A percentile compares a stretch with the other conserved stretches of the same genome.
These are phyloP conservation scores for Herpailurus yagouaroundi DNA, from an alignment of 2,113 vertebrate species.

Conservation along the genomic window DNA sequence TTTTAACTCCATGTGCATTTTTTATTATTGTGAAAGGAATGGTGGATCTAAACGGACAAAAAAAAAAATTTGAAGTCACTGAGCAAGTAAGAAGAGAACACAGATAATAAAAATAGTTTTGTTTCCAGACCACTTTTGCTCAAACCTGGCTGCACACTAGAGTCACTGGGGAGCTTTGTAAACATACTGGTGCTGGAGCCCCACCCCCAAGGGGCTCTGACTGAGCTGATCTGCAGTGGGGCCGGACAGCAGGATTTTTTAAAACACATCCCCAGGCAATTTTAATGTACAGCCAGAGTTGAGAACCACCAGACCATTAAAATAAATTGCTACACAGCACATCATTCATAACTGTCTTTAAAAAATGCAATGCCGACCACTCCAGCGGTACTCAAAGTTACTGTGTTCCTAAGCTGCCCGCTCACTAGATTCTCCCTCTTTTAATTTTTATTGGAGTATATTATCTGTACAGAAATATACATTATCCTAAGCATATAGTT, in stretches of 20 bases:
- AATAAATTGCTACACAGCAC: slow-evolving; percentile 48
- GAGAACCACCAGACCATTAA: slow-evolving; percentile 49
- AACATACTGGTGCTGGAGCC: background rate
- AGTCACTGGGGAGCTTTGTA: background rate
- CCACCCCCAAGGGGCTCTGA: background rate
- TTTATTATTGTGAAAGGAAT: slow-evolving; percentile 33
- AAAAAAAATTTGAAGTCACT: background rate
- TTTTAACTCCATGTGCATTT: background rate
- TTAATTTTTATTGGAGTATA: background rate
- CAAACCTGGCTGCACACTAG: background rate
- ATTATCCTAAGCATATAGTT: background rate
- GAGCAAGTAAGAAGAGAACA: background rate
- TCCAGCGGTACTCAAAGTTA: background rate
- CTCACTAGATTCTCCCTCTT: background rate
- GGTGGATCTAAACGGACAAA: background rate
- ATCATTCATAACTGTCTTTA: slow-evolving; percentile 59
- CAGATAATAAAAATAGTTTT: background rate
- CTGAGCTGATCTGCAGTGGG: background rate
- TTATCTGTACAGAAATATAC: background rate
- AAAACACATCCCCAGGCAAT: slow-evolving; percentile 45
- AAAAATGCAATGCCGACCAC: background rate
- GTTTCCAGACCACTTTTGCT: background rate
- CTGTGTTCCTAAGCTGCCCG: background rate
- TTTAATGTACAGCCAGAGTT: slow-evolving; percentile 45
- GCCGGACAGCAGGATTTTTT: slow-evolving; percentile 5